Base-by-base conservation (phyloP, 2,888 invertebrate genomes). In the Temnothorax unifasciatus region DNA sequence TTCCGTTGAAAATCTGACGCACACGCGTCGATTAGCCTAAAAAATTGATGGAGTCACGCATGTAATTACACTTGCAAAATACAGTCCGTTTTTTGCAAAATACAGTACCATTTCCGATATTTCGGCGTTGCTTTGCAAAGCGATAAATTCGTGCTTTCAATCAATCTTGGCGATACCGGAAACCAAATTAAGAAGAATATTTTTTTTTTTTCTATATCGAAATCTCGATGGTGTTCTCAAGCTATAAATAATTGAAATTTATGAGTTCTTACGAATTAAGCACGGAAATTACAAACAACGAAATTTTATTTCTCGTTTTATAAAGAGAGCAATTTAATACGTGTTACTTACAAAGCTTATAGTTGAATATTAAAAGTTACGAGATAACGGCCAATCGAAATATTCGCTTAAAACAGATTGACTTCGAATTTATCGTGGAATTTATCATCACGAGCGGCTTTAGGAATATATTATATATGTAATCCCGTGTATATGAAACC, bases 21-120 rank as follows among this genome's bases (percentile, higher is more conserved):
- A 76, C 66, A 79, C 68, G 54, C 66, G 54, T 34, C 74, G 83
- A 81, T 61, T 83, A 73, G 61, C 38, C 38, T 52, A 52, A 82
- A 76, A 74, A 79, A 76, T 76, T 83, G 41, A 85, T 76, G 85
- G 82, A 86, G 84, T 83, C 57, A 63, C 84, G 75, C 77, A 63
- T 59, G 59, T 76, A 63, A 85, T 87, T 89, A 88, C 83, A 85
- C 83, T 85, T 87, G 83, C 84, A 85, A 85, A 88, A 75, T 54
- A 71, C 34, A 34, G 1, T 50, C 18, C 63, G 61, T 64, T 71
- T 69, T 82, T 85, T 87, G 81, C 83, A 85, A 85, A 75, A 75
- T 54, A 71, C 34, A 34, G 1, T 82, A 73, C 50, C 38, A 4
- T 64, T 63, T 50, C 18, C 63, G 38, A 52, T 77, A 57, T 44